Conservation (phyloP, 2,113 vertebrate genomes). For the Rhabdornis inornatus region DNA sequence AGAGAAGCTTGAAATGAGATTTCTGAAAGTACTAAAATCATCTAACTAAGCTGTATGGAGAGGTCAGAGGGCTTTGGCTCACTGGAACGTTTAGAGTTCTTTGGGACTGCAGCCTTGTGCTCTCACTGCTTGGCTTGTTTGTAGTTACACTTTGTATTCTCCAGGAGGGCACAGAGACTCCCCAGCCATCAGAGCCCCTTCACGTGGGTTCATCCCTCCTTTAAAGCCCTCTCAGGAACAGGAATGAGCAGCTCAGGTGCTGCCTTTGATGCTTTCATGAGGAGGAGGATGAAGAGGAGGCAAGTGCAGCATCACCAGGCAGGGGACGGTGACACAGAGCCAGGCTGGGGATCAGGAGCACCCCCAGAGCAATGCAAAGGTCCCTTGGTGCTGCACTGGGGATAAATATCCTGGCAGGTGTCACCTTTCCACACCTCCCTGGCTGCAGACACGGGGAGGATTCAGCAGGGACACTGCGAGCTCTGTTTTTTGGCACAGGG, state of each 20-base stretch:
- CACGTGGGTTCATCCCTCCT: fast-evolving
- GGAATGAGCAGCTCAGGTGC: not conserved
- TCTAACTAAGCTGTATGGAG: not conserved
- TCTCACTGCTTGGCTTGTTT: not conserved
- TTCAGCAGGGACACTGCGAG: fast-evolving
- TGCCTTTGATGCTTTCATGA: fast-evolving
- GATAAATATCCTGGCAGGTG: fast-evolving
- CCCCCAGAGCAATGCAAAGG: fast-evolving
- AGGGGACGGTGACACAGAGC: not conserved
- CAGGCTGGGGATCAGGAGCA: not conserved
- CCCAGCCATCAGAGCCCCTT: not conserved
- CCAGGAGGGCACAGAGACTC: not conserved
- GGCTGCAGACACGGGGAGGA: fast-evolving
- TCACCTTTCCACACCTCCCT: not conserved
- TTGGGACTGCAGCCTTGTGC: not conserved
- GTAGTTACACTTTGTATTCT: not conserved
- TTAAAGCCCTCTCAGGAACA: no score
- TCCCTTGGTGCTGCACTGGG: not conserved
- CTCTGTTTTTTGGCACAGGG: fast-evolving
- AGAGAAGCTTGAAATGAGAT: not conserved
- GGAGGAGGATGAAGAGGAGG: not conserved
- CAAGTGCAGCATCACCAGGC: fast-evolving
- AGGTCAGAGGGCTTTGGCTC: not conserved
- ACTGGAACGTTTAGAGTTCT: not conserved
- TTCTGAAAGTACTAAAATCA: not conserved